Evolutionary conservation across 2,888 invertebrate species (phyloP), one percentile per base, ranked within the genome.

Genomic region (Orthonychiurus folsomi): DNA sequence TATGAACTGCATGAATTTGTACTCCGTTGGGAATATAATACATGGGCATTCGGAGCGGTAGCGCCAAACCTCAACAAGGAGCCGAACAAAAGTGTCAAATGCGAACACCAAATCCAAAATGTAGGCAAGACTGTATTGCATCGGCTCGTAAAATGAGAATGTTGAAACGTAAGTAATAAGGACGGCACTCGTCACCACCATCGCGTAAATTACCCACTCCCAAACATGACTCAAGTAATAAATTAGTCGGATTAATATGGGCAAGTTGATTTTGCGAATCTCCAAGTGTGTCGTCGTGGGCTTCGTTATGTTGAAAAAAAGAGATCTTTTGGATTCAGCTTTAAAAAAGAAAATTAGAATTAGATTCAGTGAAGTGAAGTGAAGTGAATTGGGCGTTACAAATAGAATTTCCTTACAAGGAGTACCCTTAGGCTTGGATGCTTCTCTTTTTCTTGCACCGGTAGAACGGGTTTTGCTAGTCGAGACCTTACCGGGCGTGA

Each of bases 51-150:
- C 12, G 1, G 53, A 61, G 12, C 53, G 27, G 47, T 60, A 58
- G 12, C 69, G 56, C 69, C 69, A 69, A 12, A 65, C 55, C 62
- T 69, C 69, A 2, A 66, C 63, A n/a, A 15, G n/a, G 2, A 69
- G 63, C 12, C 69, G 61, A 1, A 67, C 1, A 2, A 67, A 23
- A 3, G 62, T 63, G 50, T 69, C 69, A 24, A 54, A 12, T 1
- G 53, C 52, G 54, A 65, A 66, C 1, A 68, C 54, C 0, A 59
- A 15, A 37, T 66, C 66, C 1, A 56, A 21, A 2, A 57, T 28
- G 3, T 37, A 63, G 20, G 64, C 61, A 53, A 65, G 24, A 12
- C 64, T 50, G 61, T 62, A 69, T 20, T 57, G 15, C 20, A 54
- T 58, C 28, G 56, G 27, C 2, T 66, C 65, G 56, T 63, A 68